These are phyloP conservation scores for Chaetorhynchus papuensis DNA, from an alignment of 2,113 vertebrate species.

Conservation along the genomic window DNA sequence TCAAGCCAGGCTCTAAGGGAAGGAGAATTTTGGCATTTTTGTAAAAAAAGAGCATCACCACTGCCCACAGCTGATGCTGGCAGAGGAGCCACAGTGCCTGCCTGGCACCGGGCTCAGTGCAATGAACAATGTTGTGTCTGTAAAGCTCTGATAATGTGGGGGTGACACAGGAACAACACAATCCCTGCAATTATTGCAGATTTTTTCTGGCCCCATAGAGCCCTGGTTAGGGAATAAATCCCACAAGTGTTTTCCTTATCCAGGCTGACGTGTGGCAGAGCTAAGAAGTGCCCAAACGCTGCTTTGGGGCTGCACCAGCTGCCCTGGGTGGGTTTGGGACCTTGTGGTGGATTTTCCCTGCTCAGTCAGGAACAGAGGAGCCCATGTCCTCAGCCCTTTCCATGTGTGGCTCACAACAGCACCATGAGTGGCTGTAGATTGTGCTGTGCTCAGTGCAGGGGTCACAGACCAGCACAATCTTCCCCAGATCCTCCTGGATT, in stretches of 20 bases:
- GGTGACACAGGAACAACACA: neutral
- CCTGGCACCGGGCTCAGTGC: neutral
- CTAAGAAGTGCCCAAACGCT: rapidly evolving
- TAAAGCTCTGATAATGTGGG: rapidly evolving
- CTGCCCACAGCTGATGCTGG: neutral
- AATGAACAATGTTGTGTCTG: neutral
- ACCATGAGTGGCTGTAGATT: neutral
- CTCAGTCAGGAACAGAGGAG: neutral
- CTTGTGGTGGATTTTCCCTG: neutral
- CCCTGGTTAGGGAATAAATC: neutral
- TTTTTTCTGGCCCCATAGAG: neutral
- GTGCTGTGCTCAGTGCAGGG: neutral
- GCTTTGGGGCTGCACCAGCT: neutral
- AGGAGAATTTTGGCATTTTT: neutral
- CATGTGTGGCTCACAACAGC: rapidly evolving
- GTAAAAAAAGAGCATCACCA: neutral
- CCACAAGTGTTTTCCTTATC: neutral
- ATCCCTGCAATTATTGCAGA: neutral
- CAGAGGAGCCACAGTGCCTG: rapidly evolving
- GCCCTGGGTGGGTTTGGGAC: neutral
- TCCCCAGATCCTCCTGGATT: neutral
- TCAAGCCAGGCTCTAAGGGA: neutral
- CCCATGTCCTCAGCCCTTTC: rapidly evolving
- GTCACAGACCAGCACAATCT: neutral
- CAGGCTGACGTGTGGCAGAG: neutral